Evolutionary conservation across 2,888 invertebrate species (phyloP), one percentile per base, ranked within the genome.

Genomic region (Drosophila cyrtoloma): DNA sequence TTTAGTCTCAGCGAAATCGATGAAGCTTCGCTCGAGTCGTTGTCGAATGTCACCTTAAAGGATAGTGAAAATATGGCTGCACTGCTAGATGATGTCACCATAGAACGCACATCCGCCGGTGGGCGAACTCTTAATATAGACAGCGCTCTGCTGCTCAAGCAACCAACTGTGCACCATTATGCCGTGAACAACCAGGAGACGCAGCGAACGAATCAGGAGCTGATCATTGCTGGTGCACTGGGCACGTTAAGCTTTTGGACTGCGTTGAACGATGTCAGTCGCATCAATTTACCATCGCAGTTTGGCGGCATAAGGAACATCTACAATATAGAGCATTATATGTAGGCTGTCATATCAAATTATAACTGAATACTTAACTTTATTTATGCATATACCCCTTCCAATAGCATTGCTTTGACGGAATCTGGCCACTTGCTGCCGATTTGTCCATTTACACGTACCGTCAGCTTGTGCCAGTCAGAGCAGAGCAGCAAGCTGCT

Each of bases 341-440:
- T 92, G 93, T 93, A 81, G 71, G 90, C 82, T 53, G 22, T 9
- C 37, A 16, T 28, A 26, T 16, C 5, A 9, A 22, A 26, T 6
- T 30, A 19, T 9, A 16, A 47, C 26, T 26, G 16, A 19, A 37
- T 6, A 14, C 30, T 14, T 26, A 32, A 14, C 10, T 16, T 35
- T 10, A 2, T 22, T 19, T 59, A 35, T 12, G 9, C 9, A 28
- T 12, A 19, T 32, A 2, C 0, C 10, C 9, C 16, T 30, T 50
- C 0, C 12, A 44, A 30, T 32, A 93, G 93, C 28, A 76, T 93
- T 47, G 89, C 90, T 0, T 80, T 94, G 5, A 92, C 91, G 2
- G 76, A 86, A 59, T 91, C 90, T 32, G 93, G 93, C 0, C 86
- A 91, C 32, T 64, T 94, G 50, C 57, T 93, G 71, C 91, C 93